Evolutionary conservation across 2,797 vertebrate genomes (phyloP).

Genomic region (Hippocampus kuda): DNA sequence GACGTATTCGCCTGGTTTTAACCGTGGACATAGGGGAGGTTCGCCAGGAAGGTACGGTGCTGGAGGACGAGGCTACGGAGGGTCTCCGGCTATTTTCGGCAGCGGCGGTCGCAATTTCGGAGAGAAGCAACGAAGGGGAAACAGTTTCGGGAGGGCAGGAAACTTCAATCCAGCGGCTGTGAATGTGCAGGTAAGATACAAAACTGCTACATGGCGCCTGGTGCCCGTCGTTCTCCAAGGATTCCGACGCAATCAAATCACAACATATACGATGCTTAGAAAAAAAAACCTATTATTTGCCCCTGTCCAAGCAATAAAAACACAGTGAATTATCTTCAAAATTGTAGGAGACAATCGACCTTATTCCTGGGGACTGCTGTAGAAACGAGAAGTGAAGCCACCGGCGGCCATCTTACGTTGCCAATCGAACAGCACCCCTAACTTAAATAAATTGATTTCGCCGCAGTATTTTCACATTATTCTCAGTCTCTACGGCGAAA

Average conservation of each 20-base stretch:
- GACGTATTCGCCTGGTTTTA: background rate
- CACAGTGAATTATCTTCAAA: background rate
- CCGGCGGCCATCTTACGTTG: too few relatives aligned
- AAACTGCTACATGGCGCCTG: background rate
- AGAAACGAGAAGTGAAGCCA: too few relatives aligned
- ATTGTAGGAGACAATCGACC: background rate
- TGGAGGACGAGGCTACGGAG: background rate
- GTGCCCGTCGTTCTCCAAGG: too few relatives aligned
- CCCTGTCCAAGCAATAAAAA: background rate
- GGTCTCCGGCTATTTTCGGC: background rate
- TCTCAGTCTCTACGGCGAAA: too few relatives aligned
- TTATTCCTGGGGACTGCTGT: too few relatives aligned
- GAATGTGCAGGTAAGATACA: background rate
- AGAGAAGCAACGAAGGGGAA: background rate
- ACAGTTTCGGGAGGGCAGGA: background rate
- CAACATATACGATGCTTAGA: background rate
- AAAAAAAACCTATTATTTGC: background rate
- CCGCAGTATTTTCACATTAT: too few relatives aligned
- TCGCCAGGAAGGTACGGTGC: background rate
- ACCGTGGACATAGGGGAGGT: conserved; percentile 1
- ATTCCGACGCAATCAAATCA: background rate
- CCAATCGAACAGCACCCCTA: too few relatives aligned
- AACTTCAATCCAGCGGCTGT: background rate
- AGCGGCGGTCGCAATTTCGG: background rate
- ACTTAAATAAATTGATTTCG: too few relatives aligned